phyloP scores from a whole-genome alignment of 2,888 invertebrate species.

The Andricus curvator region DNA sequence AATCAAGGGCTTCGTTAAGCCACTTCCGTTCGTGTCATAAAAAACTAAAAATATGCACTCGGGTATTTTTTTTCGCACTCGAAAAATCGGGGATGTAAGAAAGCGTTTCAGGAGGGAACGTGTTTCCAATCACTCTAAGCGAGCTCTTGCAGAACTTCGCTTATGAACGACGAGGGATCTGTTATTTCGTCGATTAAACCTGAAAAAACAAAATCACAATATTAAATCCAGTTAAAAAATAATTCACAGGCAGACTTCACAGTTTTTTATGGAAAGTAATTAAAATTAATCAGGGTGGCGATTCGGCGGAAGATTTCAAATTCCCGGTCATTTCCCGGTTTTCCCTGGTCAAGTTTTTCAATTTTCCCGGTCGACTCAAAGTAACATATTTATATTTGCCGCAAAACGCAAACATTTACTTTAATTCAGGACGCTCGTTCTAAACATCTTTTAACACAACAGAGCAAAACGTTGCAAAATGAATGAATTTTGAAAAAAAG shows the following conservation, averaged over 20 bases:
- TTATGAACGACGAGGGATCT: conserved; percentile 83
- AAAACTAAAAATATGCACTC: conserved; percentile 44
- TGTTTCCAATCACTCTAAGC: conserved; percentile 58
- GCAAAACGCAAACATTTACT: no score
- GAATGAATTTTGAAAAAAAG: no score
- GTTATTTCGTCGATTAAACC: conserved; percentile 84
- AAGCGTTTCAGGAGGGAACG: conserved; percentile 38
- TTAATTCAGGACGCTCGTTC: no score
- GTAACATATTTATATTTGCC: no score
- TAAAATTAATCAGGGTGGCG: no score
- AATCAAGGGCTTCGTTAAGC: conserved; percentile 12
- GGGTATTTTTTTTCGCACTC: conserved; percentile 45
- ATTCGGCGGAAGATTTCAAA: no score
- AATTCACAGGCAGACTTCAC: not conserved
- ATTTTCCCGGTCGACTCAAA: no score
- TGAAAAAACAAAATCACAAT: conserved; percentile 72
- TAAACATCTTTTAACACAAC: no score
- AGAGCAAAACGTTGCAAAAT: no score
- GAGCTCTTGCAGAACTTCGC: conserved; percentile 79
- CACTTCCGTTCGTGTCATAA: conserved; percentile 34
- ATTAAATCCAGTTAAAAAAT: conserved; percentile 34
- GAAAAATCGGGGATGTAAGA: conserved; percentile 46
- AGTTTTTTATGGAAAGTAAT: no score
- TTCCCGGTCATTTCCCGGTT: no score
- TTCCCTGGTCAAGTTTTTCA: no score